These are phyloP conservation scores for Tenthredo notha DNA, from an alignment of 2,888 invertebrate species.

Conservation along the genomic window DNA sequence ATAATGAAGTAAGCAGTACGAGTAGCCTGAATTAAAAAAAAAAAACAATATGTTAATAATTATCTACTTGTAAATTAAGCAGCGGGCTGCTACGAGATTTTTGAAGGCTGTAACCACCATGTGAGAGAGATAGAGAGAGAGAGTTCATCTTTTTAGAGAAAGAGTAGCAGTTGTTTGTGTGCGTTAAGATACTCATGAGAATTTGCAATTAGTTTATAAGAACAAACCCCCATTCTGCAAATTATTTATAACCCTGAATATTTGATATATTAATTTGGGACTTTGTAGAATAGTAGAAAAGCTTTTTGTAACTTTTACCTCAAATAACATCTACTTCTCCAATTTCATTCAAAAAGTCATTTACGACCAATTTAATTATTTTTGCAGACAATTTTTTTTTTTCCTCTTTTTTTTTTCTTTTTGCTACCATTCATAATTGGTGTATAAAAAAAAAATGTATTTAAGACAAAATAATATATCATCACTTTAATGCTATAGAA, in stretches of 20 bases:
- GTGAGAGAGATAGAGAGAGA: no score
- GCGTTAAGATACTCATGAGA: not conserved
- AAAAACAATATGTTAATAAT: not conserved
- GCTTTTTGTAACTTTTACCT: not conserved
- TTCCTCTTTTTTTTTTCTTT: not conserved
- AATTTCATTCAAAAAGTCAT: not conserved
- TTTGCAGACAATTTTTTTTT: not conserved
- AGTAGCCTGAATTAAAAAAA: not conserved
- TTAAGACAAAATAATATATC: not conserved
- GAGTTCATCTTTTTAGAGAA: not conserved
- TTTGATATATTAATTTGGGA: not conserved
- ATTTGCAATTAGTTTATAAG: not conserved
- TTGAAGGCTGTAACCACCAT: not conserved
- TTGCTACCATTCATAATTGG: not conserved
- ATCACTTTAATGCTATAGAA: not conserved
- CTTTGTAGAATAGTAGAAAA: not conserved
- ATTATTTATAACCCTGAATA: not conserved
- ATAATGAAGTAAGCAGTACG: not conserved
- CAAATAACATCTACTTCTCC: not conserved
- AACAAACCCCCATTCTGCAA: not conserved
- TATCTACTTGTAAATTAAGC: not conserved
- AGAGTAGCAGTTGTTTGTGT: not conserved
- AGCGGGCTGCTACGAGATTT: not conserved
- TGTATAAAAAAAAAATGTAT: not conserved
- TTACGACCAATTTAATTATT: not conserved